Evolutionary conservation across 2,113 vertebrate species (phyloP).

Genomic region (Solea solea): DNA sequence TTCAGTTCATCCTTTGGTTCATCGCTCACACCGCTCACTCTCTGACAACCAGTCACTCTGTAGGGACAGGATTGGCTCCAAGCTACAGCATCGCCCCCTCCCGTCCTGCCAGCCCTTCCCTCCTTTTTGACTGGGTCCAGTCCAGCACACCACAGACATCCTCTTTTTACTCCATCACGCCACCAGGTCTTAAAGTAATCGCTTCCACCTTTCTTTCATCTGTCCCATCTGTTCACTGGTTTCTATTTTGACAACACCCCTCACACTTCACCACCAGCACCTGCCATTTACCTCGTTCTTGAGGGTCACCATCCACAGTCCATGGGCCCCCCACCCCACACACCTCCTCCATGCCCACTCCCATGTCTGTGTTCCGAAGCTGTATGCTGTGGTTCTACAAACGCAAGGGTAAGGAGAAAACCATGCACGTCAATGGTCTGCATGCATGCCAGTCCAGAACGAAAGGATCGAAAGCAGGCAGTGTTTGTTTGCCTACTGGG

Average conservation of each 20-base stretch:
- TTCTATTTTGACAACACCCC: constrained; percentile 34
- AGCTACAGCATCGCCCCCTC: constrained; percentile 35
- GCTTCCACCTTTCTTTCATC: constrained; percentile 54
- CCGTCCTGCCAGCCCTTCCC: constrained; percentile 48
- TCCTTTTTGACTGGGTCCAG: constrained; percentile 58
- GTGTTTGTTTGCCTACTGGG: constrained; percentile 58
- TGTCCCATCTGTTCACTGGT: constrained; percentile 51
- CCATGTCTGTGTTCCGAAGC: constrained; percentile 98
- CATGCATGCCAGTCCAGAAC: constrained; percentile 55
- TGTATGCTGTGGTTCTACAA: constrained; percentile 99
- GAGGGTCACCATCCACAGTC: constrained; percentile 71
- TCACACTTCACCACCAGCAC: constrained; percentile 59
- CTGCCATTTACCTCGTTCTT: constrained; percentile 65
- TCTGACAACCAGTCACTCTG: constrained; percentile 29
- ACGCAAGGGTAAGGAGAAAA: constrained; percentile 95
- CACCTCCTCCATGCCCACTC: constrained; percentile 93
- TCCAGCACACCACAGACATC: constrained; percentile 41
- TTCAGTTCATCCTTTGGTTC: constrained; percentile 37
- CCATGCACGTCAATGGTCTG: constrained; percentile 48
- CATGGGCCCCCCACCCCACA: constrained; percentile 73
- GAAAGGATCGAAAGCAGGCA: constrained; percentile 33
- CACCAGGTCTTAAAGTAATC: constrained; percentile 73
- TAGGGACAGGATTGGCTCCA: constrained; percentile 54
- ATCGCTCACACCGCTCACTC: constrained; percentile 20
- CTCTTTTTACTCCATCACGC: constrained; percentile 31